Base-by-base conservation (phyloP, 2,888 invertebrate species). In the Busseola fusca region DNA sequence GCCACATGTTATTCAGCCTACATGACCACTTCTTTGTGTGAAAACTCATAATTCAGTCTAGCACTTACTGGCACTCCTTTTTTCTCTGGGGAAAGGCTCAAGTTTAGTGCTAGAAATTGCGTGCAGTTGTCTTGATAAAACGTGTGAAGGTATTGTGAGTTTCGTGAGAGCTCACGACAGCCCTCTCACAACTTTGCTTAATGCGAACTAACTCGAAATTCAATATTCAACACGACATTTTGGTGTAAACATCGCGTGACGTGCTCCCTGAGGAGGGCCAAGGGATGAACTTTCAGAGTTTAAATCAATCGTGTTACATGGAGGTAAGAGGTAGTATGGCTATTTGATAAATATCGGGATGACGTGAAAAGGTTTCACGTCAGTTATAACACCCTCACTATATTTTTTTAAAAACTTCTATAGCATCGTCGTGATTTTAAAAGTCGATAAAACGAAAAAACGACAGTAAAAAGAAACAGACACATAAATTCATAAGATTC, bases 151-250 rank as follows among this genome's bases (percentile, higher is more conserved):
- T 34, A 63, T 82, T 82, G 63, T 30, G 69, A 65, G 63, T 78
- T 71, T 66, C 57, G 68, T 71, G 65, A 71, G 59, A 63, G 63
- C 69, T 68, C 74, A 66, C 69, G 73, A 79, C 77, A 81, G 68
- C 64, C 62, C 76, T 78, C 78, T 69, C 62, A 74, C 73, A 72
- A 70, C 89, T 90, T 89, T 87, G 89, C 89, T 90, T 91, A 91
- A 89, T 89, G 87, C 84, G 87, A 87, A 87, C 89, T 90, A 90
- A 92, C 90, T 92, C 88, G 87, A 93, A 93, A 93, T 93, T 92
- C 92, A 93, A 93, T 94, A 94, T 94, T 92, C 91, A 92, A 93
- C 93, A 92, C 92, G 93, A 92, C 91, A 91, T 93, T 94, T 92
- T 87, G 89, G 90, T 93, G 94, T 93, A 93, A 93, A 93, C 91